These are phyloP conservation scores for Chondrosia reniformis DNA, from an alignment of 37 sponge, comb jelly and placozoan genomes.

Conservation along the genomic window DNA sequence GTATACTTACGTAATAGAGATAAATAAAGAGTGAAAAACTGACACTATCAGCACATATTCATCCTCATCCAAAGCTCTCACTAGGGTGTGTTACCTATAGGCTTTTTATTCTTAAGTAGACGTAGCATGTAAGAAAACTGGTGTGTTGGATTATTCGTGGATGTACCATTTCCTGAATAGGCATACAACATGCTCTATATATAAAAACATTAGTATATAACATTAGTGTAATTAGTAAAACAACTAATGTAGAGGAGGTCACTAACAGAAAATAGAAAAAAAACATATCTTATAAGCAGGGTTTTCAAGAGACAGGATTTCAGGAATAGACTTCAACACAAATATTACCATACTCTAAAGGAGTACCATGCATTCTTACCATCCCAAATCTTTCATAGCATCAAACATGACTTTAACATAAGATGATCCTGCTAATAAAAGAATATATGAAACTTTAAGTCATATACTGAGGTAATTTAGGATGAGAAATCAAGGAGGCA, in stretches of 20 bases:
- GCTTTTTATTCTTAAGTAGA: too few relatives aligned
- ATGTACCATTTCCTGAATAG: too few relatives aligned
- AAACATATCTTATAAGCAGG: not conserved
- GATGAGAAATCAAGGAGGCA: not conserved
- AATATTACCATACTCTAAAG: not conserved
- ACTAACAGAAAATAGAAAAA: not conserved
- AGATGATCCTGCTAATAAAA: slow-evolving; percentile 25
- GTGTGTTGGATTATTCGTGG: too few relatives aligned
- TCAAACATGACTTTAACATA: slow-evolving; percentile 87
- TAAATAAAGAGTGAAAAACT: not conserved
- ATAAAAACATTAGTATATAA: too few relatives aligned
- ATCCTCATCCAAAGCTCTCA: too few relatives aligned
- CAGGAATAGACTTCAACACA: too few relatives aligned
- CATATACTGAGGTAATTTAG: not conserved
- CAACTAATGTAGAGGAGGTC: too few relatives aligned
- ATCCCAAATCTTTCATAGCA: slow-evolving; percentile 81
- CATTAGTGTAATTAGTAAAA: too few relatives aligned
- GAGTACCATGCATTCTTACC: slow-evolving; percentile 38
- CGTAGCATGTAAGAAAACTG: too few relatives aligned
- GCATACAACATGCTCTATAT: too few relatives aligned
- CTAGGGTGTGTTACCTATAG: too few relatives aligned
- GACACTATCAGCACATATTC: too few relatives aligned
- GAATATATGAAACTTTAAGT: not conserved
- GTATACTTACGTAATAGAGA: not conserved
- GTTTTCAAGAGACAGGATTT: not conserved